Base-by-base conservation (phyloP, 2,113 vertebrate species). In the Gadus macrocephalus region DNA sequence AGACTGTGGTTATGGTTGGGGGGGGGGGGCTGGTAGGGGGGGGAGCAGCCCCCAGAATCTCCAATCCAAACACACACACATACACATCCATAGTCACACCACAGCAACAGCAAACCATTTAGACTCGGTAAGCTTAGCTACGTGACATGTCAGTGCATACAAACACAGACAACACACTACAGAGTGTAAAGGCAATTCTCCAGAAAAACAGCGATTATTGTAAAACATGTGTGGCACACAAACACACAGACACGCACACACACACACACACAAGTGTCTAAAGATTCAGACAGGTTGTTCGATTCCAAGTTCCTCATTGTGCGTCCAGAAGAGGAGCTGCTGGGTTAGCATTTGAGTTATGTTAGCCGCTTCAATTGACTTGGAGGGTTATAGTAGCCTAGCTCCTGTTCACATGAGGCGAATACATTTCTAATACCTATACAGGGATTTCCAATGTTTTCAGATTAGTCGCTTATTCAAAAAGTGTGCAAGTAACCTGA, bases 21-120 rank as follows among this genome's bases (percentile, higher is more conserved):
- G 67, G 5, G 5, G 69, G 80, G 77, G 83, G 84, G 86, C 20
- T 20, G 84, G 72, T 74, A 81, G 67, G 5, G 77, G 69, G 77
- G 83, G 84, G 86, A 84, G 79, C 85, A 89, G 81, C 78, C 87
- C 71, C 70, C 28, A 55, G 78, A 86, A 86, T 83, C 73, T 77
- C 82, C 82, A 64, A 83, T 60, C 63, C 53, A 71, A 25, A 35
- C 62, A 65, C 65, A 67, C 65, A 67, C 17, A 67, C 65, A 67
- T 20, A 25, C 35, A n/a, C 15, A 42, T 15, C 17, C 64, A 49
- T 2, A 65, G 14, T n/a, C 67, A 31, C 67, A 42, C 53, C 53
- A 56, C 53, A n/a, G 15, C 15, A 15, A 58, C 5, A 58, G n/a
- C 31, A 58, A 58, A 17, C 0, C 15, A 58, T 58, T 16, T n/a